Evolutionary conservation across 2,113 vertebrate species (phyloP).

Genomic region (Serinus canaria): DNA sequence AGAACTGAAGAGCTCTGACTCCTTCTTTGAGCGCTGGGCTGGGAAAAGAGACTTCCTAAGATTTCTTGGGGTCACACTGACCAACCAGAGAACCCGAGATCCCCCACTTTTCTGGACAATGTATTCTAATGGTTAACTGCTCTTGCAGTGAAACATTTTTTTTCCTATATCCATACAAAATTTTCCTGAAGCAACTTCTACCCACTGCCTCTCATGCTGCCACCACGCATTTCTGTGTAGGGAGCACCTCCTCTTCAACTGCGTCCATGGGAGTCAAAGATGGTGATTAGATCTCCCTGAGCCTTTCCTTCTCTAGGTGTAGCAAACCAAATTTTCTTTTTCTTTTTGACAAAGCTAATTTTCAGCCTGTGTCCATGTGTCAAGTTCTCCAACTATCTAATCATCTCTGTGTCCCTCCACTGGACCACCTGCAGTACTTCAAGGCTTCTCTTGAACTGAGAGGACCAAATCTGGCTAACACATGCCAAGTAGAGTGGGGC

Average conservation of each 20-base stretch:
- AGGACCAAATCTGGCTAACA: neutral
- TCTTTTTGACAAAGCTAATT: neutral
- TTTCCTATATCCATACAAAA: neutral
- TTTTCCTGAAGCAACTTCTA: neutral
- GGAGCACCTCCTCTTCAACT: neutral
- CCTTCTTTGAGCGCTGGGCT: no score
- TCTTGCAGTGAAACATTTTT: neutral
- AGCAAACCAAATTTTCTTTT: neutral
- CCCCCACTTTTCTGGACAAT: neutral
- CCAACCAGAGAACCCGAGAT: no score
- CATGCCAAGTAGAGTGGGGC: rapidly evolving
- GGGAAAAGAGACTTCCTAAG: no score
- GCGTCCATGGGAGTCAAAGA: rapidly evolving
- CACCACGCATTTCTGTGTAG: neutral
- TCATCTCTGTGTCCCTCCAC: rapidly evolving
- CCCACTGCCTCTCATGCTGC: neutral
- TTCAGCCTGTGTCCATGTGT: neutral
- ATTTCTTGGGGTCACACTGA: no score
- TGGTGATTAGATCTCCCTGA: rapidly evolving
- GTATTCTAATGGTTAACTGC: neutral
- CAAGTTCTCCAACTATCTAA: neutral
- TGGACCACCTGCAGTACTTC: neutral
- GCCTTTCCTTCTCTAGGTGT: neutral
- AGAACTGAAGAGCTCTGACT: no score
- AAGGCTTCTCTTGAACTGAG: neutral